Evolutionary conservation across 2,797 vertebrate species (phyloP), one percentile per base, ranked within the genome.

Genomic region (Scolopax rusticola): DNA sequence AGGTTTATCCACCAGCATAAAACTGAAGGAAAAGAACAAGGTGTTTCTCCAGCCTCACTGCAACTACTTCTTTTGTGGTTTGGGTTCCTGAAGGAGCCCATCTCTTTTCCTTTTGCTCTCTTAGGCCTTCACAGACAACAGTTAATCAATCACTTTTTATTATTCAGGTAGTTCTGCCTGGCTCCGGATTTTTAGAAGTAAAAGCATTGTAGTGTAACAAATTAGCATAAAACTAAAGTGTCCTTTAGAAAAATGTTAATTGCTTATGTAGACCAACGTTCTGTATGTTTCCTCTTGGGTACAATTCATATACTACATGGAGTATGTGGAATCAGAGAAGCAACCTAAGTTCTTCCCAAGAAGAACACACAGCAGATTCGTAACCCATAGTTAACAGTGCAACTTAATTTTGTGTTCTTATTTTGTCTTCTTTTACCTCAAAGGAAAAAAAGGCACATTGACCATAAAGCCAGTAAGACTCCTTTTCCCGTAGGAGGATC

Each of bases 401-500:
- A 71, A 38, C 30, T 23, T 20, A 36, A 41, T 60, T 60, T 24
- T 43, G 24, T 38, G 27, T n/a, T 61, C 45, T 78, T 76, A 59
- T n/a, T 73, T 89, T 30, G 9, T 36, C 36, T 56, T 80, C 27
- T 79, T 80, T 57, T 73, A 76, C n/a, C 28, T 71, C 12, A 40
- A 21, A 79, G 21, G 6, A 64, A 53, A 80, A 65, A 79, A 28
- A 28, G 3, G 27, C 32, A 54, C 0, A 0, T 11, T 64, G 36
- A 79, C 45, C 23, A 71, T 65, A 30, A 57, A 60, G 27, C 6
- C 2, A 38, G 7, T 18, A 18, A 4, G 5, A 41, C 15, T 59
- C 15, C 11, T 77, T 27, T 53, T 60, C 21, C 21, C 5, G 4
- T 11, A 12, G 38, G 51, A 73, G 17, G 11, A 16, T 0, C 30